These are phyloP conservation scores for Podocnemis expansa DNA, from an alignment of 2,113 vertebrate species.

Conservation along the genomic window DNA sequence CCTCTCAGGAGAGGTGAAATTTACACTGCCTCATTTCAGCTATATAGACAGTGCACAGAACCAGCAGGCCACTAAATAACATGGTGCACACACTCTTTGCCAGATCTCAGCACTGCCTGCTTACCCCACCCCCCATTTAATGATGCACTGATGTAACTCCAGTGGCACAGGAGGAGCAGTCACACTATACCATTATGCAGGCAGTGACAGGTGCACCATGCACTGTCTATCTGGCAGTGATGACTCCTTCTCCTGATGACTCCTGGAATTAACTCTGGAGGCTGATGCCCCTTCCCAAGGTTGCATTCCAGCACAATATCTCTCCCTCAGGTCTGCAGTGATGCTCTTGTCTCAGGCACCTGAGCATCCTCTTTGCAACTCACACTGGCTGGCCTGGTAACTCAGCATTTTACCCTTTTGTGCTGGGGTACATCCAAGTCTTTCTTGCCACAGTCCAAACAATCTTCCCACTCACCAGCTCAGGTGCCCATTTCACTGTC, in stretches of 20 bases:
- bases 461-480: no score
- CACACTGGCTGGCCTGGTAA: no score
- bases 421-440: no score
- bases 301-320: no score
- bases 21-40: background rate
- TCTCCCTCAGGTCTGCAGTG: no score
- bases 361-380: no score
- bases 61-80: background rate
- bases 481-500: no score
- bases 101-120: background rate
- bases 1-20: background rate
- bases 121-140: background rate
- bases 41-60: rapidly evolving
- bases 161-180: background rate
- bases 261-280: no score
- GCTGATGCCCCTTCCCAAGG: background rate
- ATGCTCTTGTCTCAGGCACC: no score
- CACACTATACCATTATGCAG: background rate
- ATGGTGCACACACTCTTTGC: background rate
- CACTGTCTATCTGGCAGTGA: background rate
- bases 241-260: background rate
- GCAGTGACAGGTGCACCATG: background rate
- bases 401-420: no score
- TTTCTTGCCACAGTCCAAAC: no score
- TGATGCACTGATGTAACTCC: background rate